Conservation (phyloP, 2,888 invertebrate species). For the Monopis laevigella region DNA sequence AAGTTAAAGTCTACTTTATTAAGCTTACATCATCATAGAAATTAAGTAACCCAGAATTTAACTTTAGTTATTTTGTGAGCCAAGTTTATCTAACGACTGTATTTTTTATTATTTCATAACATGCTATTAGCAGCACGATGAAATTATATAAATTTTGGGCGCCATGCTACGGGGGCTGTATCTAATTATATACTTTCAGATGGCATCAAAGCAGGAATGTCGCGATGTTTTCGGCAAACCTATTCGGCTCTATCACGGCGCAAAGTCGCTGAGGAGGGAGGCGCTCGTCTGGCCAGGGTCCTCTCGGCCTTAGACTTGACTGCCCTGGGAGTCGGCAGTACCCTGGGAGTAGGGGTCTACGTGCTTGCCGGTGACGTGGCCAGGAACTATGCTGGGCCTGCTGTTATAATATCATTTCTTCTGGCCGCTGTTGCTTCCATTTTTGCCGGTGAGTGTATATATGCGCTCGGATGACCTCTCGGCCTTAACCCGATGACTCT, state of each 20-base stretch:
- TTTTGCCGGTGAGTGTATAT: slow-evolving; percentile 80
- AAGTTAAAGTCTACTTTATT: no score
- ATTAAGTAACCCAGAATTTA: no score
- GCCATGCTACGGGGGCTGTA: no score
- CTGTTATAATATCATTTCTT: slow-evolving; percentile 86
- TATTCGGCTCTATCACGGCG: slow-evolving; percentile 50
- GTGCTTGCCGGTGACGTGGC: slow-evolving; percentile 88
- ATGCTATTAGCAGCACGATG: no score
- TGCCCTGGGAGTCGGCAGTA: slow-evolving; percentile 82
- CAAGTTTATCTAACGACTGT: no score
- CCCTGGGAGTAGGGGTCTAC: slow-evolving; percentile 91
- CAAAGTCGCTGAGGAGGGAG: slow-evolving; percentile 56
- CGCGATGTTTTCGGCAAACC: slow-evolving; percentile 36
- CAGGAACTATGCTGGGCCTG: slow-evolving; percentile 83
- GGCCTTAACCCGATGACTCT: slow-evolving; percentile 83
- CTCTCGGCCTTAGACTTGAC: slow-evolving; percentile 85
- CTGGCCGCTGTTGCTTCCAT: slow-evolving; percentile 91
- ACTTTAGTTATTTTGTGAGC: no score
- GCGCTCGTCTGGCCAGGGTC: slow-evolving; percentile 71
- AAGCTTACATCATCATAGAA: no score
- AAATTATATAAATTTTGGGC: no score
- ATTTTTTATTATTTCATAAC: no score
- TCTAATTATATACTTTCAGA: slow-evolving; percentile 27
- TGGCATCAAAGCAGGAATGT: slow-evolving; percentile 47
- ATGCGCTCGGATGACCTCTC: no score